Evolutionary conservation across 2,113 vertebrate species (phyloP), one percentile per base, ranked within the genome.

Genomic region (Parotia lawesii): DNA sequence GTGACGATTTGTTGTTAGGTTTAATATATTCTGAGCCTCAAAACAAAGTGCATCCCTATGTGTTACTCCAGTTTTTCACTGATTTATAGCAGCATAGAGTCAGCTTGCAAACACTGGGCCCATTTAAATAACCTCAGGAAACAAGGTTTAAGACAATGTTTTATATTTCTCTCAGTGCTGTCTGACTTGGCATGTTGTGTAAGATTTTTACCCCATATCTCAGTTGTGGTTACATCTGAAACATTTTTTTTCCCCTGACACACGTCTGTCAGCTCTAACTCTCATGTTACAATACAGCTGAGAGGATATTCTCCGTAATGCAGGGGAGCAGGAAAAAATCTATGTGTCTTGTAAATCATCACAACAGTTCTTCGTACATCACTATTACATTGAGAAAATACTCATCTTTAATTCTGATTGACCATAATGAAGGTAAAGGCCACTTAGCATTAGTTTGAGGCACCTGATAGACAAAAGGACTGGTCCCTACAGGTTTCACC

Each of bases 381-480:
- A 62, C 17, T 50, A 15, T 37, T 37, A 29, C 19, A 40, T 19
- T 53, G 61, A 65, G 38, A 35, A 81, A 87, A 91, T 25, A 66
- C 21, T 74, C 4, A 23, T 38, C 29, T 67, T 84, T 73, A 85
- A 42, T 16, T 87, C 29, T 51, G 27, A 61, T 28, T 76, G 62
- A 77, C 19, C 56, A 31, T 35, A 67, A 51, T n/a, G 28, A 31
- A 77, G 15, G 19, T 15, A 50, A 54, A 86, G 19, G 31, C 15
- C 47, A 57, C 19, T 65, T 47, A 37, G 13, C 10, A 29, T 31
- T 60, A 6, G 16, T 69, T 17, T 76, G 44, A 73, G 42, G 23
- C 21, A 51, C 16, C 25, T 1, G 0, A 16, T 5, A 58, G 21
- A 9, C 3, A 0, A 35, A 66, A 79, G 10, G 17, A 54, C 53